phyloP scores from a whole-genome alignment of 2,113 vertebrate species.

The Podilymbus podiceps region DNA sequence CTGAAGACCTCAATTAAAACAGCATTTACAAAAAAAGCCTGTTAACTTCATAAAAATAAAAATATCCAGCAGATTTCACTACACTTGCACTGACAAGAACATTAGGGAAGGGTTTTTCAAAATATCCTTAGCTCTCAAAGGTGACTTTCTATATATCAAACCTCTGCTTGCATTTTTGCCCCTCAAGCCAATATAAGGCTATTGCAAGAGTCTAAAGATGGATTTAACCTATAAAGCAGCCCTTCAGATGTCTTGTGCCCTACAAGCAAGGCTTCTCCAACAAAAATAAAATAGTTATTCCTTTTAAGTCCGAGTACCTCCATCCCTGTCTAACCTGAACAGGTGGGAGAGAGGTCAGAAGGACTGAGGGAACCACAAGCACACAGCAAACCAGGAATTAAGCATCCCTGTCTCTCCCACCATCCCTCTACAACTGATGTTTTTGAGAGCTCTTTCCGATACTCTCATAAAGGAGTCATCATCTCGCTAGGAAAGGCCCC shows the following conservation, averaged over 20 bases:
- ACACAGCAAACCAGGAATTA: neutral
- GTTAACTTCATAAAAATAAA: slow-evolving; percentile 28
- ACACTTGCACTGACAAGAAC: neutral
- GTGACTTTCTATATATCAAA: neutral
- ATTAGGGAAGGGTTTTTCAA: neutral
- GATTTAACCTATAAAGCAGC: neutral
- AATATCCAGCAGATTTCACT: slow-evolving; percentile 11
- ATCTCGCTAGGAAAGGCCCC: neutral
- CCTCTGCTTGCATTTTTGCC: neutral
- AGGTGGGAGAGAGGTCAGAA: neutral
- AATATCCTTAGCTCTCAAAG: neutral
- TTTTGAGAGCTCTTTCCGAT: neutral
- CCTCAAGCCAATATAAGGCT: neutral
- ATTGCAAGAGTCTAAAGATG: neutral
- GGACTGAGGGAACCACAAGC: neutral
- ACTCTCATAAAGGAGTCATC: neutral
- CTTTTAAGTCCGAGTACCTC: neutral
- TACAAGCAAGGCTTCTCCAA: neutral
- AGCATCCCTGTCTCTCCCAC: neutral
- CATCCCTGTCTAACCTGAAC: neutral
- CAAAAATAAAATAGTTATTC: neutral
- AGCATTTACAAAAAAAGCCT: neutral
- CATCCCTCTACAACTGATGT: neutral
- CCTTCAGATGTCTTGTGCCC: neutral
- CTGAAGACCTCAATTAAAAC: slow-evolving; percentile 54